Conservation (phyloP, 1,140 invertebrate genomes). For the Drosophila chauvacae region DNA sequence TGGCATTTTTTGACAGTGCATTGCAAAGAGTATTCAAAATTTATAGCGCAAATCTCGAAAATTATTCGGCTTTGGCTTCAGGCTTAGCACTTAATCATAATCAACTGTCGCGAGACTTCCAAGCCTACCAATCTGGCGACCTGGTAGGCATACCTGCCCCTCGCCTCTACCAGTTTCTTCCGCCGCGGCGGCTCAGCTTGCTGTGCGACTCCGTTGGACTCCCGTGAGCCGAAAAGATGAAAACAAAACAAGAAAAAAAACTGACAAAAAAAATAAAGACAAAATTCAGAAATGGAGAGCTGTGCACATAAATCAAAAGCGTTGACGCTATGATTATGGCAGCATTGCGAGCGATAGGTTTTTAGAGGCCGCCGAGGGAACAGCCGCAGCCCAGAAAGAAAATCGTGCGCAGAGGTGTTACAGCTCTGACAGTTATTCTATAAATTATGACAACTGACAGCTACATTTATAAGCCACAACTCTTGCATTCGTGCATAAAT, state of each 20-base stretch:
- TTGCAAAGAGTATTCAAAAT: slow-evolving; percentile 45
- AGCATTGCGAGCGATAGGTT: slow-evolving; percentile 62
- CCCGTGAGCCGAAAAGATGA: slow-evolving; percentile 59
- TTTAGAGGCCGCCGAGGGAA: slow-evolving; percentile 55
- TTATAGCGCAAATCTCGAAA: slow-evolving; percentile 60
- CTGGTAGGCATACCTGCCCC: slow-evolving; percentile 53
- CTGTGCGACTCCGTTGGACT: slow-evolving; percentile 23
- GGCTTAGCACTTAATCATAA: slow-evolving; percentile 83
- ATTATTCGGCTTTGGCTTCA: slow-evolving; percentile 62
- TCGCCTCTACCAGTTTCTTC: slow-evolving; percentile 49
- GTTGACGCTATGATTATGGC: slow-evolving; percentile 79
- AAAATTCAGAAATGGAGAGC: slow-evolving; percentile 61
- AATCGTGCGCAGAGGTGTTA: slow-evolving; percentile 78
- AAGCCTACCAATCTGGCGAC: slow-evolving; percentile 65
- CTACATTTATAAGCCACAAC: slow-evolving; percentile 82
- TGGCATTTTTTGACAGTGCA: neutral
- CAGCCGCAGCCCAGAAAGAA: slow-evolving; percentile 42
- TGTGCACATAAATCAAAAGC: slow-evolving; percentile 76
- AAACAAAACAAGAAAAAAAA: slow-evolving; percentile 31
- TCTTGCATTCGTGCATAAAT: slow-evolving; percentile 75
- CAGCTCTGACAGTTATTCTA: slow-evolving; percentile 79
- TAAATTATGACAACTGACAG: slow-evolving; percentile 83
- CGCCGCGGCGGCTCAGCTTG: slow-evolving; percentile 2
- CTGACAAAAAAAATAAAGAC: slow-evolving; percentile 47
- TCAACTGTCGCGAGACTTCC: slow-evolving; percentile 79